Evolutionary conservation across 2,888 invertebrate genomes (phyloP).

Genomic region (Lasioglossum pauxillum): DNA sequence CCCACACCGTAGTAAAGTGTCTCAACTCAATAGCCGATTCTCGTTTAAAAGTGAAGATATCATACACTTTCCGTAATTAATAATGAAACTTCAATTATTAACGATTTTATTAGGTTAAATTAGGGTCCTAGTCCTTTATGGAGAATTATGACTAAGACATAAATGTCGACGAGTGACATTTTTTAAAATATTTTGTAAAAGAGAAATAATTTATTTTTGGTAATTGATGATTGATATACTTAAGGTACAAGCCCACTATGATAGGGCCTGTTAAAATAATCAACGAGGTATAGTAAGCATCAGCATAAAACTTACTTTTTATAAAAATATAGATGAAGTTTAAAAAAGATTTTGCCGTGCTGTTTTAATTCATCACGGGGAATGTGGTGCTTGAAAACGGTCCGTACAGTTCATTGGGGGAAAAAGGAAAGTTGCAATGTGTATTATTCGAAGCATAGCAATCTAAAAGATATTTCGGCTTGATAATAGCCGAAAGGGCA

Average conservation of each 20-base stretch:
- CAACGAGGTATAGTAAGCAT: not conserved
- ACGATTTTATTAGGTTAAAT: not conserved
- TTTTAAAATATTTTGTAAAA: no score
- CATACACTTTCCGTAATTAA: no score
- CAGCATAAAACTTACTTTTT: not conserved
- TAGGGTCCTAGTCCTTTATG: not conserved
- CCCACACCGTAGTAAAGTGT: no score
- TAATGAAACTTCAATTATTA: no score
- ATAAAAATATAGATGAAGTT: not conserved
- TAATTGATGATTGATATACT: no score
- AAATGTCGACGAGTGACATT: no score
- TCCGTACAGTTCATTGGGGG: not conserved
- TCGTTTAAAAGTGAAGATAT: no score
- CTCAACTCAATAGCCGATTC: no score
- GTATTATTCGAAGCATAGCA: constrained; percentile 15
- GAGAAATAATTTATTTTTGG: no score
- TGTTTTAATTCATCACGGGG: not conserved
- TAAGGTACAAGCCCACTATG: not conserved
- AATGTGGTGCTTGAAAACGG: not conserved
- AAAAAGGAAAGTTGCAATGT: not conserved
- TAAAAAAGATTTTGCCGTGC: not conserved
- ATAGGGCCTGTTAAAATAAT: not conserved
- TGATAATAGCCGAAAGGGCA: constrained; percentile 47
- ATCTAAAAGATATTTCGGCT: constrained; percentile 28
- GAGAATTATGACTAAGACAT: not conserved